phyloP scores from a whole-genome alignment of 2,797 vertebrate genomes.

The Pampus argenteus region DNA sequence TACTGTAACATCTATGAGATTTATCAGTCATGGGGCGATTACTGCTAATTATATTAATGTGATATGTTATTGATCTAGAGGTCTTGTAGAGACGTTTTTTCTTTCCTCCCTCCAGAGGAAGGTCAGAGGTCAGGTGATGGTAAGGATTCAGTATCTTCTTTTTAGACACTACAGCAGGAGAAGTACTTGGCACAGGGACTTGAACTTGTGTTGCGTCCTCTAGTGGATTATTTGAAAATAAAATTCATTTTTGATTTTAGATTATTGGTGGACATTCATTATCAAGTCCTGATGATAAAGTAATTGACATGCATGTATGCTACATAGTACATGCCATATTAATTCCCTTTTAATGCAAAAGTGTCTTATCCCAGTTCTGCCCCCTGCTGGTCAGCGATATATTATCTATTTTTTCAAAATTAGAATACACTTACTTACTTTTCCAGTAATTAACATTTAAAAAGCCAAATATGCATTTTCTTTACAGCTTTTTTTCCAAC shows the following conservation, averaged over 20 bases:
- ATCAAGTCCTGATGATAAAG: neutral
- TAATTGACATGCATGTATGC: neutral
- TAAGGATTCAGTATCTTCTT: neutral
- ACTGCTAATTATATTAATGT: neutral
- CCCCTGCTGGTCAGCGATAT: constrained; percentile 55
- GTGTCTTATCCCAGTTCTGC: constrained; percentile 44
- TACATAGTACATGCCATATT: neutral
- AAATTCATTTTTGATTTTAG: constrained; percentile 6
- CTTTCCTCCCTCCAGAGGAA: neutral
- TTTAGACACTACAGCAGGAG: neutral
- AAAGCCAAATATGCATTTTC: neutral
- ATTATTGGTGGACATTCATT: neutral
- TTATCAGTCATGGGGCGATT: neutral
- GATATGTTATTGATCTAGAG: neutral
- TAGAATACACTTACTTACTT: neutral
- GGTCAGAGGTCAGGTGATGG: constrained; percentile 9
- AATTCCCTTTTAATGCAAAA: neutral
- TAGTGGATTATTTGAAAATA: neutral
- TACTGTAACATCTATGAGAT: constrained; percentile 54
- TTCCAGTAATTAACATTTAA: neutral
- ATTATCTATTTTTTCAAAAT: neutral
- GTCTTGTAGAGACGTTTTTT: neutral
- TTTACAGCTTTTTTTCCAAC: neutral
- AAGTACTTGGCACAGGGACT: neutral
- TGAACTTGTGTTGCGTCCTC: neutral